These are phyloP conservation scores for Nothura maculosa DNA, from an alignment of 2,797 vertebrate species.

Conservation along the genomic window DNA sequence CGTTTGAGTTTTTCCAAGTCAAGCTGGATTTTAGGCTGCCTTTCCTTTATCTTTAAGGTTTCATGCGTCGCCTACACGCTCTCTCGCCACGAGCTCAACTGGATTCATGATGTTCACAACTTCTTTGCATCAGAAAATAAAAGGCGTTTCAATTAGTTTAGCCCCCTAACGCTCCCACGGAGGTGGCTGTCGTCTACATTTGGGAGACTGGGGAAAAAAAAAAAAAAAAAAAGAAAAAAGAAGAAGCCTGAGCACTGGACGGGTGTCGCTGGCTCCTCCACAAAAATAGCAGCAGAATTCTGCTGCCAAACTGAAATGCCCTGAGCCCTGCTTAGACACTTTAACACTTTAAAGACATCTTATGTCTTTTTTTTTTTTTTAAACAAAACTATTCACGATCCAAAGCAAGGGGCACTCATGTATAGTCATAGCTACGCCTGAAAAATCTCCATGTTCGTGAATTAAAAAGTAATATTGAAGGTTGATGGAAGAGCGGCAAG, in stretches of 20 bases:
- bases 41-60: neutral
- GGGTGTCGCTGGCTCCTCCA: neutral
- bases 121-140: neutral
- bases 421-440: neutral
- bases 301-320: neutral
- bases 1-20: neutral
- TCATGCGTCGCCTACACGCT: neutral
- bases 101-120: neutral
- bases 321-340: neutral
- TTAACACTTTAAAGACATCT: neutral
- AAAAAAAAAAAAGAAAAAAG: too few species aligned
- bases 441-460: neutral
- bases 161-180: neutral
- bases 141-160: neutral
- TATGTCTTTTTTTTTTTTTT: too few species aligned
- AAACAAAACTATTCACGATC: neutral
- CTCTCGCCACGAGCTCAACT: neutral
- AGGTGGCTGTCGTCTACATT: neutral
- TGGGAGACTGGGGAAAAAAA: neutral
- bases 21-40: neutral
- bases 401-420: neutral
- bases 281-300: neutral
- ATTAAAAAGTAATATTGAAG: neutral
- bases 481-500: neutral
- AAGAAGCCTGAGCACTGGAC: neutral